Percentiles rank a stretch among this genome's conserved stretches.
Conservation (phyloP, 2,888 invertebrate genomes). For the Prosapia bicincta region DNA sequence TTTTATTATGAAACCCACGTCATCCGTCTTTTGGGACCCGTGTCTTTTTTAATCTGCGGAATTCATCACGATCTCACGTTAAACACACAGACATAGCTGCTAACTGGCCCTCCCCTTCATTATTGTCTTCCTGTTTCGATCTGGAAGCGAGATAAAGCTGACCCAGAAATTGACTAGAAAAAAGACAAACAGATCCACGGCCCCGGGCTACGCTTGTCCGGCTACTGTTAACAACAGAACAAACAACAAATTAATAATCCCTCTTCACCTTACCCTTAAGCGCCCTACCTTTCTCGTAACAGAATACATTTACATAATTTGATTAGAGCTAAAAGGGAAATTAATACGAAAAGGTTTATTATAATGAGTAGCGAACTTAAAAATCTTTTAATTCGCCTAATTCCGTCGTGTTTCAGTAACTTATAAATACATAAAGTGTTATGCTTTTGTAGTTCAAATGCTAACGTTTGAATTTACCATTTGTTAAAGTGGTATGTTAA, state of each 20-base stretch:
- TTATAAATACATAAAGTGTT: too few species aligned
- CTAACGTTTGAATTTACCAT: too few species aligned
- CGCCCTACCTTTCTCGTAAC: not conserved
- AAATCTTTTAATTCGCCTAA: too few species aligned
- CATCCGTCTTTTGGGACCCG: not conserved
- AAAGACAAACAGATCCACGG: not conserved
- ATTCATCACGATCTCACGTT: not conserved
- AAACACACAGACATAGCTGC: not conserved
- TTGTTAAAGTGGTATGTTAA: too few species aligned
- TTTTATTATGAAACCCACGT: not conserved
- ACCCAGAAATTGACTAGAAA: slow-evolving; percentile 1
- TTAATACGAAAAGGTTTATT: too few species aligned
- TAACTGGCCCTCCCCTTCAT: not conserved
- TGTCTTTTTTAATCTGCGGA: not conserved
- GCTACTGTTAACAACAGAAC: not conserved
- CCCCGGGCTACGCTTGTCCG: not conserved
- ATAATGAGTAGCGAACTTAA: too few species aligned
- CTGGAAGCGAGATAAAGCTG: not conserved
- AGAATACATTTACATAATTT: not conserved
- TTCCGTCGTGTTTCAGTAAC: too few species aligned
- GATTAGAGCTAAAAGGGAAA: too few species aligned
- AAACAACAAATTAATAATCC: not conserved
- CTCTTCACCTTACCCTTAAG: not conserved
- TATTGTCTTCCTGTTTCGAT: not conserved
- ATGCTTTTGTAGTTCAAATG: too few species aligned